Base-by-base conservation (phyloP, 2,113 vertebrate species). In the Sclerurus mexicanus region DNA sequence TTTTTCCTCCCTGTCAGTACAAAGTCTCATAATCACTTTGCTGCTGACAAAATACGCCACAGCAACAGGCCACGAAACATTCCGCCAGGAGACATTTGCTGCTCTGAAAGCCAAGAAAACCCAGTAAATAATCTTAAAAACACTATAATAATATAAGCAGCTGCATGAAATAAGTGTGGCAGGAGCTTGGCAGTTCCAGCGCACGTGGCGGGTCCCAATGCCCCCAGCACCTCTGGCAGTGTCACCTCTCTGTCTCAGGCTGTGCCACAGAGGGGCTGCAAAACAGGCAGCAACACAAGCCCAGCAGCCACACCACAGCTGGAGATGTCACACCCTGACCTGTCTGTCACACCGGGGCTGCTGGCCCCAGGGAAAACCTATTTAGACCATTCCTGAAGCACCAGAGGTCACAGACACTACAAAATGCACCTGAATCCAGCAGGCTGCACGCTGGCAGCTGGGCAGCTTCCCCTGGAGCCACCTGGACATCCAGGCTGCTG, bases 161-260 rank as follows among this genome's bases (percentile, higher is more conserved):
- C 46, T 20, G 44, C 30, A 50, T 1, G 8, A 58, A 64, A 8
- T 1, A 8, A 55, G 59, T 0, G 0, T 49, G 46, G 76, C 39
- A 59, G 93, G 71, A 69, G 63, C 25, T 13, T 35, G 78, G 62
- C n/a, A 69, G 18, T 11, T 55, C 11, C 55, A 77, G 72, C 1
- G 18, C 0, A 4, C 4, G 0, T 11, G 76, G 71, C 13, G 39
- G 31, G 28, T 42, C 14, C 8, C 60, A 49, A 28, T 3, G 24
- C 9, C 42, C 63, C 62, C 44, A 80, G 87, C 44, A 25, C 6
- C 6, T 18, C 12, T 79, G 80, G 5, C 69, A 83, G 28, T 4
- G 37, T 24, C 66, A 67, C 39, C 63, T 8, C 52, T 7, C 23
- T 73, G 87, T 27, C 40, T 3, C 6, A 21, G 53, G 63, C 58